Conservation (phyloP, 2,113 vertebrate species). For the Pollachius pollachius region DNA sequence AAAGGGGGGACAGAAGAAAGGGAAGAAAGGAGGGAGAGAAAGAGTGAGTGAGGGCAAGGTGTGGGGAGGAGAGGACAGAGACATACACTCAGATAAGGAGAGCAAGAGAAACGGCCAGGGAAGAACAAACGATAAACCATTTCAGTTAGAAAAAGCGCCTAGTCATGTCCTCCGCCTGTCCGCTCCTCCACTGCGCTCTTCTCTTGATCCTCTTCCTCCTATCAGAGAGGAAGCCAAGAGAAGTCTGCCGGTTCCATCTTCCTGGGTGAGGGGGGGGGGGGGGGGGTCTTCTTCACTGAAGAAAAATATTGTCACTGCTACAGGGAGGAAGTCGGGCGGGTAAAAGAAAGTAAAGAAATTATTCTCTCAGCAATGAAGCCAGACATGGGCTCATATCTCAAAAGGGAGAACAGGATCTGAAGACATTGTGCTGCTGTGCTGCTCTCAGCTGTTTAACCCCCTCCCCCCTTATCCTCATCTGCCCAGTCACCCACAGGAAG, state of each 20-base stretch:
- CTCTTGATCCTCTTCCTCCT: conserved; percentile 39
- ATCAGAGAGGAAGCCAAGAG: conserved; percentile 47
- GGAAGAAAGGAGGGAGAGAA: conserved; percentile 22
- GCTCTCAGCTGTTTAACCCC: conserved; percentile 29
- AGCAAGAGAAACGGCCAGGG: conserved; percentile 36
- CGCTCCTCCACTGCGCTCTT: conserved; percentile 32
- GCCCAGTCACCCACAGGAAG: conserved; percentile 26
- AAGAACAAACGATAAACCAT: conserved; percentile 53
- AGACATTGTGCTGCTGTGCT: conserved; percentile 19
- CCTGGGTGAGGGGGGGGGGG: conserved; percentile 5
- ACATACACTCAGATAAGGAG: conserved; percentile 43
- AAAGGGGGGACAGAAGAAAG: conserved; percentile 4
- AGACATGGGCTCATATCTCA: conserved; percentile 27
- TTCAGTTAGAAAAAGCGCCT: conserved; percentile 58
- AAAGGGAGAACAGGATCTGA: conserved; percentile 10
- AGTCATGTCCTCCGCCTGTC: conserved; percentile 50
- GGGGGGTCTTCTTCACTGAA: conserved; percentile 73
- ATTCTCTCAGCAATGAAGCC: conserved; percentile 45
- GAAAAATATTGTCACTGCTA: conserved; percentile 66
- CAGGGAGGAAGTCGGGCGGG: conserved; percentile 52
- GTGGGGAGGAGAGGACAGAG: conserved; percentile 31
- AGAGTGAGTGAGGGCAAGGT: conserved; percentile 3
- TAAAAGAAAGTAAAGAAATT: conserved; percentile 15
- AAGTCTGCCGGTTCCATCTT: conserved; percentile 66
- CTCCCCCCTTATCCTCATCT: conserved; percentile 3